phyloP scores from a whole-genome alignment of 2,113 vertebrate species.

The Apteryx owenii region DNA sequence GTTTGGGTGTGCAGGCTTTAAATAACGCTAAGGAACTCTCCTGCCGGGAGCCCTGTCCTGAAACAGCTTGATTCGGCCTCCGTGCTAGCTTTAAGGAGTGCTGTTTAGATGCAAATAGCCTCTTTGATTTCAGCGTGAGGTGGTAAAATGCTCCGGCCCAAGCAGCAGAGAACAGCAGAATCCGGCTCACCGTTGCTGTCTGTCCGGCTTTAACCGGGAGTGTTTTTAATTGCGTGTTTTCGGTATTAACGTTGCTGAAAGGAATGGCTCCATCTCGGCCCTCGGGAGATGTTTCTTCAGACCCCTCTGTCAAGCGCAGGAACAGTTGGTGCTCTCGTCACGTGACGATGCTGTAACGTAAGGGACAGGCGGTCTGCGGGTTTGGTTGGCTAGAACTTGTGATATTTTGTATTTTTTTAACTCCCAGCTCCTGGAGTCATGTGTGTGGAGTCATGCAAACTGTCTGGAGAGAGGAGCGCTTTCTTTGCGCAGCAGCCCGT shows the following conservation, averaged over 20 bases:
- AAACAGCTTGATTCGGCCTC: background rate
- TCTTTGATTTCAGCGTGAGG: background rate
- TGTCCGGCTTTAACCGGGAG: background rate
- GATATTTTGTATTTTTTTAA: conserved; percentile 6
- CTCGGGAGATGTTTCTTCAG: background rate
- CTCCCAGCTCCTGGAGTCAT: background rate
- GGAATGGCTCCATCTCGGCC: background rate
- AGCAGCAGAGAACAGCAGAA: background rate
- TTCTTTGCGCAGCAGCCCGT: background rate
- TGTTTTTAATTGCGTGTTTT: background rate
- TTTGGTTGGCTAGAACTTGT: background rate
- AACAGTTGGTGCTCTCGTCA: background rate
- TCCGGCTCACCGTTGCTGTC: background rate
- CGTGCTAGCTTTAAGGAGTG: background rate
- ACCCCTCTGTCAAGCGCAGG: fast-evolving
- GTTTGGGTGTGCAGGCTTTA: background rate
- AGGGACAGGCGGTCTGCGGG: background rate
- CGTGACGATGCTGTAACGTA: background rate
- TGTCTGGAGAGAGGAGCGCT: background rate
- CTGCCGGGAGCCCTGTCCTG: background rate
- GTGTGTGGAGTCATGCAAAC: fast-evolving
- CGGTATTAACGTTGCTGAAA: background rate
- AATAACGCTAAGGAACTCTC: background rate
- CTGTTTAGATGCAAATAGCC: background rate
- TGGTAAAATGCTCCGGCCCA: background rate